phyloP scores from a whole-genome alignment of 2,113 vertebrate species.

The Sander vitreus region DNA sequence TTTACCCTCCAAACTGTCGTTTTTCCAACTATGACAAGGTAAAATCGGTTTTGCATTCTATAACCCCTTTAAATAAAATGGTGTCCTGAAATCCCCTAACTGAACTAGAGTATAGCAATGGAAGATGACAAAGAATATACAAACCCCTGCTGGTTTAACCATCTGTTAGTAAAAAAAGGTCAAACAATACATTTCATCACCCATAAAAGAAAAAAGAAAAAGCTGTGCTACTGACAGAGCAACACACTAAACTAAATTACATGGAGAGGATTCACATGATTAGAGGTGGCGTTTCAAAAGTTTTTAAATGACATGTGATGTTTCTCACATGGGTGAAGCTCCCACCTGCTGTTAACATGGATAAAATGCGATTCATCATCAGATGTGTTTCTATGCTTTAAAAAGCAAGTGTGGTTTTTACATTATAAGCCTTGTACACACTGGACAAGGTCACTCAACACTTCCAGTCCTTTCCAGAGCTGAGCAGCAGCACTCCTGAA shows the following conservation, averaged over 20 bases:
- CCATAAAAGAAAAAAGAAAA: slow-evolving; percentile 9
- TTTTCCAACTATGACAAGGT: no score
- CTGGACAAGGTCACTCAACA: neutral
- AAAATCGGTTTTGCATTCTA: no score
- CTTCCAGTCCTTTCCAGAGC: neutral
- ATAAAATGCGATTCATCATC: slow-evolving; percentile 9
- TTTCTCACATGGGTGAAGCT: neutral
- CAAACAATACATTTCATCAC: slow-evolving; percentile 26
- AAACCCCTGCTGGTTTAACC: slow-evolving; percentile 39
- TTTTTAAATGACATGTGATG: slow-evolving; percentile 4
- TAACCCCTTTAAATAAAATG: slow-evolving; percentile 8
- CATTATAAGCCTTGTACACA: neutral
- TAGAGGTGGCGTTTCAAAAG: slow-evolving; percentile 25
- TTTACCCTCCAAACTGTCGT: no score
- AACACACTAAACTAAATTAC: neutral
- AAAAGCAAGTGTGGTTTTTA: slow-evolving; percentile 14
- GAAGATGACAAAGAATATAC: slow-evolving; percentile 23
- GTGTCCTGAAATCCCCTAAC: slow-evolving; percentile 8
- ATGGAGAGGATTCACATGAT: slow-evolving; percentile 10
- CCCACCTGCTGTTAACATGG: neutral
- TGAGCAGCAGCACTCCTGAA: slow-evolving; percentile 4
- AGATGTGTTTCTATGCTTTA: neutral
- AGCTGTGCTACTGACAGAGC: neutral
- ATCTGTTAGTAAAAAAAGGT: slow-evolving; percentile 49
- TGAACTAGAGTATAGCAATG: neutral